Percentiles rank a stretch among this genome's conserved stretches.
These are phyloP conservation scores for Erythrocebus patas DNA, from an alignment of 2,113 vertebrate genomes.

Conservation along the genomic window DNA sequence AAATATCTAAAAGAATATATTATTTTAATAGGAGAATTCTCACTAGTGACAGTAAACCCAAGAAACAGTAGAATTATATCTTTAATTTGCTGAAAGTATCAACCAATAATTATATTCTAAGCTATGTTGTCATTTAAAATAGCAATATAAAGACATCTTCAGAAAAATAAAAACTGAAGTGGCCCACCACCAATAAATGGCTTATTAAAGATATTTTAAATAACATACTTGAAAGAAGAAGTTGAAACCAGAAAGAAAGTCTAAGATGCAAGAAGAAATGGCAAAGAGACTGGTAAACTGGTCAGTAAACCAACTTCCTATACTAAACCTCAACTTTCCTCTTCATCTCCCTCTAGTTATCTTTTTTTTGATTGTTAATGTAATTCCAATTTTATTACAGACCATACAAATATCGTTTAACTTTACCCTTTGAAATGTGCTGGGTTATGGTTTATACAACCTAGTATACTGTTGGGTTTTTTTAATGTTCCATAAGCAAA, in stretches of 20 bases:
- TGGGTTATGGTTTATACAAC: not conserved
- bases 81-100: not conserved
- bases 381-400: not conserved
- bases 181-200: not conserved
- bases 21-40: not conserved
- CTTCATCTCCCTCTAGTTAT: not conserved
- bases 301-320: not conserved
- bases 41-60: not conserved
- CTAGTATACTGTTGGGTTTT: not conserved
- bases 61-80: not conserved
- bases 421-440: not conserved
- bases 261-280: not conserved
- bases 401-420: not conserved
- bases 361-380: not conserved
- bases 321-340: not conserved
- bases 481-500: not conserved
- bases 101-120: not conserved
- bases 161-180: not conserved
- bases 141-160: not conserved
- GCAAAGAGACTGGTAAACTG: not conserved
- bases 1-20: not conserved
- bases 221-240: not conserved
- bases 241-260: not conserved
- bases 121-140: not conserved
- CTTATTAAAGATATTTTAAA: not conserved